Percentiles rank a stretch among this genome's conserved stretches.
phyloP scores from a whole-genome alignment of 1,140 invertebrate genomes.

The Macrocentrus cingulum region DNA sequence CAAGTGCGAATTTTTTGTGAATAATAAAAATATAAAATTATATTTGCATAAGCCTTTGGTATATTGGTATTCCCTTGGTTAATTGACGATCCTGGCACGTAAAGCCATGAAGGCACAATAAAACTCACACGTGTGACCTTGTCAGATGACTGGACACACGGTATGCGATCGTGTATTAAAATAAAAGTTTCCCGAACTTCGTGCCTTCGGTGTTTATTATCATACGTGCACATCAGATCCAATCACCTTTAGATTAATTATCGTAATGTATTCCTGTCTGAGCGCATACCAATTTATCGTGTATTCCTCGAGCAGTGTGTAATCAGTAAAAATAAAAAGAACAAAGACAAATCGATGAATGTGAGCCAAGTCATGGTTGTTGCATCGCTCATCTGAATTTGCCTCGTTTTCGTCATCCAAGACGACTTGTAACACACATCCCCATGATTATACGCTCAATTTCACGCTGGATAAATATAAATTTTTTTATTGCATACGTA shows the following conservation, averaged over 20 bases:
- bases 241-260: constrained; percentile 20
- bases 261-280: constrained; percentile 9
- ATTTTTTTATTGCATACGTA: no score
- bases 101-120: not conserved
- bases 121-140: not conserved
- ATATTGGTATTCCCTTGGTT: not conserved
- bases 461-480: not conserved
- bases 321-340: not conserved
- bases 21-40: no score
- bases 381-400: constrained; percentile 7
- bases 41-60: no score
- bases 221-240: not conserved
- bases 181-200: not conserved
- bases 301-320: not conserved
- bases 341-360: constrained; percentile 5
- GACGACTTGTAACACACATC: constrained; percentile 8
- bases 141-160: not conserved
- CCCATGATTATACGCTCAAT: no score
- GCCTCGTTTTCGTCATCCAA: constrained; percentile 1
- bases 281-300: constrained; percentile 9
- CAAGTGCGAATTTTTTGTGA: no score
- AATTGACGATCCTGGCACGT: not conserved
- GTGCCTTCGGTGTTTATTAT: constrained; percentile 8
- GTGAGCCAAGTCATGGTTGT: not conserved
- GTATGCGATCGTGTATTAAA: not conserved